Evolutionary conservation across 2,797 vertebrate species (phyloP).

Genomic region (Dicrostonyx torquatus): DNA sequence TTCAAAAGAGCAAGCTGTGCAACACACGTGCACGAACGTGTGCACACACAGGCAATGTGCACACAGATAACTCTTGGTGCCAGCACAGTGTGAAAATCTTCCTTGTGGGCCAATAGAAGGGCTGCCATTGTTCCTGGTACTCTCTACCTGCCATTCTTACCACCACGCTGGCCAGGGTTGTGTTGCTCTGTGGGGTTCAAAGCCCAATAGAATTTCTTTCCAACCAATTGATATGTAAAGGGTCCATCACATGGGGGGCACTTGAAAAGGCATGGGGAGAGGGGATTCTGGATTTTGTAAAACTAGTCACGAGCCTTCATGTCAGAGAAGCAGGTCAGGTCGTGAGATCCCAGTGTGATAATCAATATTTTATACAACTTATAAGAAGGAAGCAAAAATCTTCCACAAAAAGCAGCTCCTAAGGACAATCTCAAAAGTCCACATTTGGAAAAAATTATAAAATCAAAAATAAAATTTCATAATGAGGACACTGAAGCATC

Average conservation of each 20-base stretch:
- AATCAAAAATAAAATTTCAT: neutral
- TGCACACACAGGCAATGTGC: neutral
- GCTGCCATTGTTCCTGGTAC: neutral
- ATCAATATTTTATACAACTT: conserved; percentile 22
- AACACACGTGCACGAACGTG: neutral
- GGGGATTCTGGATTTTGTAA: neutral
- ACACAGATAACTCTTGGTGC: neutral
- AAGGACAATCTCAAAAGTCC: neutral
- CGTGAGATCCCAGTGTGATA: neutral
- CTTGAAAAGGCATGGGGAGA: neutral
- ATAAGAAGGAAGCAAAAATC: neutral
- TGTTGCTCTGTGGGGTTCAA: conserved; percentile 2
- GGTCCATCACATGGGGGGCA: neutral
- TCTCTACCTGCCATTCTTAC: neutral
- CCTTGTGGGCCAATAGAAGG: neutral
- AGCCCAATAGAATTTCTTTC: conserved; percentile 5
- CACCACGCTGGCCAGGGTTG: neutral
- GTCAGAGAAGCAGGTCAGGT: neutral
- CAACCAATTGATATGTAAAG: neutral
- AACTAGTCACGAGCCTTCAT: neutral
- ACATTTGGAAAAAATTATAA: neutral
- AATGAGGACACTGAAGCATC: neutral
- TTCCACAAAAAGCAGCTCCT: conserved; percentile 20
- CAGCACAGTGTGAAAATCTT: neutral
- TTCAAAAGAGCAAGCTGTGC: neutral